Conservation (phyloP, 92 coral and sea anemone species). For the Muricea muricata region DNA sequence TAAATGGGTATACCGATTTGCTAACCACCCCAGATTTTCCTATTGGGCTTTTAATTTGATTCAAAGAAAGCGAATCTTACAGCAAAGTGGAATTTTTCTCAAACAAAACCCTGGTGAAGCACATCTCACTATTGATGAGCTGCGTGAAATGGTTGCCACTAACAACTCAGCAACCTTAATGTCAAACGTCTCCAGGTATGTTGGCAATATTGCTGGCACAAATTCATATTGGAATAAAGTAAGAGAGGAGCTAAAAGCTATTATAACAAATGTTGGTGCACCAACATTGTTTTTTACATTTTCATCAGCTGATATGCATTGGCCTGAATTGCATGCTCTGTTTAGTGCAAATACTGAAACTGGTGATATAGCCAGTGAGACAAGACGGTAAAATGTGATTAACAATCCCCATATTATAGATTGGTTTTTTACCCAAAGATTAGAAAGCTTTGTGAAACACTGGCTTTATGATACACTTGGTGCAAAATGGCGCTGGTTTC, state of each 20-base stretch:
- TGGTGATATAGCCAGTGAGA: neutral
- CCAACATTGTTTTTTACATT: conserved; percentile 78
- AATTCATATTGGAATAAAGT: neutral
- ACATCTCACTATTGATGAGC: neutral
- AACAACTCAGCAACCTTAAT: neutral
- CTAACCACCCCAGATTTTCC: conserved; percentile 60
- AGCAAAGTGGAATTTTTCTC: conserved; percentile 45
- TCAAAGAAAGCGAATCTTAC: conserved; percentile 59
- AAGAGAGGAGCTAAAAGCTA: conserved; percentile 34
- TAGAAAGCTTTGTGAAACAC: neutral
- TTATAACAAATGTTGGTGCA: conserved; percentile 66
- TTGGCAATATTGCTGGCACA: neutral
- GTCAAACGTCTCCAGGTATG: neutral
- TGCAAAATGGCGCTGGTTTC: neutral
- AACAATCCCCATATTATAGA: conserved; percentile 5
- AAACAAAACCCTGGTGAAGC: neutral
- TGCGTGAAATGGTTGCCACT: neutral
- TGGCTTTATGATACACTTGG: neutral
- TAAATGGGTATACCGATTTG: conserved; percentile 56
- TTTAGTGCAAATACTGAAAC: neutral
- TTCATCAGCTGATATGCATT: conserved; percentile 22
- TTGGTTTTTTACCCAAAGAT: neutral
- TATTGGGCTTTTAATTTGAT: conserved; percentile 50
- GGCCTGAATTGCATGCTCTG: neutral
- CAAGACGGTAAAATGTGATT: conserved; percentile 17